Conservation (phyloP, 2,113 vertebrate species). For the Gobiocypris rarus region DNA sequence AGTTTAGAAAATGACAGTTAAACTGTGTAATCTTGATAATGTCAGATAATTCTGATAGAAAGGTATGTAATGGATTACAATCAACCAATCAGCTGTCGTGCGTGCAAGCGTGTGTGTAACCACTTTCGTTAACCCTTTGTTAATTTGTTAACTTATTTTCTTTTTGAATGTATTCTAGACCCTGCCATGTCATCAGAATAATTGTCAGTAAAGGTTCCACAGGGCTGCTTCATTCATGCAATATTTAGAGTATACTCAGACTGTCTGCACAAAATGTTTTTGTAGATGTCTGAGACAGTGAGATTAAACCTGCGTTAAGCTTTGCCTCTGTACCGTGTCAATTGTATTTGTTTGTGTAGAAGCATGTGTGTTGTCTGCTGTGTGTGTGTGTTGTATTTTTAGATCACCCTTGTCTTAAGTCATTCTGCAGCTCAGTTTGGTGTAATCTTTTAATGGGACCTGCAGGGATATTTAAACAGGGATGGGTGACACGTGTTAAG, state of each 20-base stretch:
- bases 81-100: no score
- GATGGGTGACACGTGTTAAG: background rate
- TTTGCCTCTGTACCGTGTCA: background rate
- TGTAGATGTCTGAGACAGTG: background rate
- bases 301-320: background rate
- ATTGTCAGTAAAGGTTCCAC: background rate
- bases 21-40: no score
- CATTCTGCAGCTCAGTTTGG: conserved; percentile 25
- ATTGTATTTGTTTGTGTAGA: conserved; percentile 10
- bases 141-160: no score
- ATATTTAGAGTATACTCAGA: conserved; percentile 6
- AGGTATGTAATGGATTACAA: no score
- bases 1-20: no score
- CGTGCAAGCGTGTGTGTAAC: no score
- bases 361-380: conserved; percentile 37
- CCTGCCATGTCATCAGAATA: background rate
- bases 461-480: conserved; percentile 37
- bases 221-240: background rate
- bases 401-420: conserved; percentile 25
- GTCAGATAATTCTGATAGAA: no score
- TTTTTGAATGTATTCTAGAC: background rate
- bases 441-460: conserved; percentile 44
- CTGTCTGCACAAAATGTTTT: background rate
- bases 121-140: no score
- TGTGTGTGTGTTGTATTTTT: background rate